A percentile compares a stretch with the other conserved stretches of the same genome.
phyloP scores from a whole-genome alignment of 2,113 vertebrate species.

The Cephalopterus ornatus region DNA sequence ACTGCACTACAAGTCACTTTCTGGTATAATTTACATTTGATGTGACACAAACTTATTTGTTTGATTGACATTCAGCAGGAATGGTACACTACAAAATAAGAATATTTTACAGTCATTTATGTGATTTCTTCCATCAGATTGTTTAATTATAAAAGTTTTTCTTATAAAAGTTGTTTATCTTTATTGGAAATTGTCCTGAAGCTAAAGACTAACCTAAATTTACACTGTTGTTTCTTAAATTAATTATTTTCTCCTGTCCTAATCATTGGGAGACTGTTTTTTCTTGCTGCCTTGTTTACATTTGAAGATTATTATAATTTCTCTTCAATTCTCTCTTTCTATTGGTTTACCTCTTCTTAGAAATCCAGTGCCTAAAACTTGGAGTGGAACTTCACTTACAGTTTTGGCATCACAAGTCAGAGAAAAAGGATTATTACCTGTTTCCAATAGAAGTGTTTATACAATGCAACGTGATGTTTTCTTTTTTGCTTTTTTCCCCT shows the following conservation, averaged over 20 bases:
- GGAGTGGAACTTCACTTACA: not conserved
- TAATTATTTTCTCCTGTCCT: not conserved
- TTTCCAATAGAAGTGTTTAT: not conserved
- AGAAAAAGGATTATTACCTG: not conserved
- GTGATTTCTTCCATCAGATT: not conserved
- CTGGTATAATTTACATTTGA: not conserved
- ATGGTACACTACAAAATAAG: not conserved
- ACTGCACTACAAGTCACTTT: not conserved
- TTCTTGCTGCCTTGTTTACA: not conserved
- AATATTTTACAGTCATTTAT: not conserved
- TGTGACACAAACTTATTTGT: accelerated
- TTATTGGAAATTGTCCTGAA: not conserved
- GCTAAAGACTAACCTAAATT: not conserved
- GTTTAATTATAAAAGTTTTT: not conserved
- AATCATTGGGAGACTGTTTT: not conserved
- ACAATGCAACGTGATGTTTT: not conserved
- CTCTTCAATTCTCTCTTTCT: not conserved
- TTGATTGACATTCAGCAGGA: not conserved
- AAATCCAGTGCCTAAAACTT: not conserved
- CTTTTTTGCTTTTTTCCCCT: accelerated
- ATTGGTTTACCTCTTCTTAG: not conserved
- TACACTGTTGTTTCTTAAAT: not conserved
- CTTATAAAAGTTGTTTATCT: not conserved
- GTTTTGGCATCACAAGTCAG: not conserved
- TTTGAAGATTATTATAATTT: not conserved